Evolutionary conservation across 2,888 invertebrate species (phyloP).

Genomic region (Trissolcus brochymenae): DNA sequence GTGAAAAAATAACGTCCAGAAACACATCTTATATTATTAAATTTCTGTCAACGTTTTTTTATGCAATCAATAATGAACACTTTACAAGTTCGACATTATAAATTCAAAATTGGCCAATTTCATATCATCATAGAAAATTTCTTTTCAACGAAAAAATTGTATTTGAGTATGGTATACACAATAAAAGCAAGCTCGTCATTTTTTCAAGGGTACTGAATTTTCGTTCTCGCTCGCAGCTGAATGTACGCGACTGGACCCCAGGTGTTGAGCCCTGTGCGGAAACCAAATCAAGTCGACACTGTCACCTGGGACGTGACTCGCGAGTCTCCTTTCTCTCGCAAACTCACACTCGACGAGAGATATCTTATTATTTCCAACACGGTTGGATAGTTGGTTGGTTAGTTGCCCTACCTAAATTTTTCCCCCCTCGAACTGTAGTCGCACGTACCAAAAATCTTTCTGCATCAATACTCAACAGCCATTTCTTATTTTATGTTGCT

Average conservation of each 20-base stretch:
- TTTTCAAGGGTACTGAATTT: too few species aligned
- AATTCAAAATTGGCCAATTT: too few species aligned
- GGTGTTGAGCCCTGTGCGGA: slow-evolving; percentile 77
- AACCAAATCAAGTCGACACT: slow-evolving; percentile 77
- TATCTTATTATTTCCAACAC: slow-evolving; percentile 24
- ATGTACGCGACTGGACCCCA: slow-evolving; percentile 76
- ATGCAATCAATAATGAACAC: not conserved
- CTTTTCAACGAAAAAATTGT: too few species aligned
- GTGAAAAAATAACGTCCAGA: too few species aligned
- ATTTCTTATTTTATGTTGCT: slow-evolving; percentile 9
- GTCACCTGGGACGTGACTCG: slow-evolving; percentile 77
- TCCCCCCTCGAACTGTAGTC: slow-evolving; percentile 9
- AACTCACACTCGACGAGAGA: slow-evolving; percentile 36
- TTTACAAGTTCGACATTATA: too few species aligned
- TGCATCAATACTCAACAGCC: slow-evolving; percentile 26
- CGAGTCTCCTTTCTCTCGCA: slow-evolving; percentile 66
- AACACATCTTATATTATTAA: not conserved
- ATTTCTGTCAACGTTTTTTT: not conserved
- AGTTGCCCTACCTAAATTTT: slow-evolving; percentile 30
- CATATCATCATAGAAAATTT: too few species aligned
- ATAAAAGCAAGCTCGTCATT: too few species aligned
- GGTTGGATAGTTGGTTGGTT: slow-evolving; percentile 52
- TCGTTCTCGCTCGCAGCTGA: slow-evolving; percentile 67
- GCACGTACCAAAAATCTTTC: slow-evolving; percentile 26
- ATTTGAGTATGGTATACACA: too few species aligned